Base-by-base conservation (phyloP, 2,888 invertebrate species). In the Fragum fragum region DNA sequence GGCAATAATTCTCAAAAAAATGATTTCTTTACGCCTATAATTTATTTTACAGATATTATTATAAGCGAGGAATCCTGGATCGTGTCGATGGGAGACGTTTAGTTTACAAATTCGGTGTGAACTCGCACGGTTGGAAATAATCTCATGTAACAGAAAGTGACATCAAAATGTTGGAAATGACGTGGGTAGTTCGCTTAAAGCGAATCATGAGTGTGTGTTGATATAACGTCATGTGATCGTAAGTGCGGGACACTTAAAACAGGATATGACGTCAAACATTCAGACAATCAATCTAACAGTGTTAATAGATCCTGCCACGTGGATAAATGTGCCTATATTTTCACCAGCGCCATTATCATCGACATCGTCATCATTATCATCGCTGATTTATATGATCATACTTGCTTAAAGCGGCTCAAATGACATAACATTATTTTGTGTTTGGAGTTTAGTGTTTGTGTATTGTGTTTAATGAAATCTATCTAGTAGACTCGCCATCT, bases 31-130 rank as follows among this genome's bases (percentile, higher is more conserved):
- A 18, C 18, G 16, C 26, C 26, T 26, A 26, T 59, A 6, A 14
- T n/a, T 14, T 53, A 21, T 53, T 57, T 85, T 85, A 23, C 87
- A 93, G 93, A 73, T 92, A 93, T 87, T 93, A 93, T 81, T 93
- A 93, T 85, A 89, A 90, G 66, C 81, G 91, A 52, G 91, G 91
- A 7, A 92, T 93, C 80, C 87, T 93, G 73, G 91, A 91, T 39
- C 63, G 93, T 47, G 92, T 93, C 1, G 91, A 91, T 59, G 92
- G 92, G 0, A 79, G 91, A 71, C 86, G 92, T 47, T 88, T 92
- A 26, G 92, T 92, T 42, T 92, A 92, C 85, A 92, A 92, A 83
- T 92, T 92, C 78, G 89, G 89, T n/a, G 85, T 87, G 6, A 86
- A 87, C 74, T 89, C 89, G 21, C 86, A 86, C 66, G 89, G 89